A percentile compares a stretch with the other conserved stretches of the same genome.
phyloP scores from a whole-genome alignment of 2,888 invertebrate genomes.

The Dioctria linearis region DNA sequence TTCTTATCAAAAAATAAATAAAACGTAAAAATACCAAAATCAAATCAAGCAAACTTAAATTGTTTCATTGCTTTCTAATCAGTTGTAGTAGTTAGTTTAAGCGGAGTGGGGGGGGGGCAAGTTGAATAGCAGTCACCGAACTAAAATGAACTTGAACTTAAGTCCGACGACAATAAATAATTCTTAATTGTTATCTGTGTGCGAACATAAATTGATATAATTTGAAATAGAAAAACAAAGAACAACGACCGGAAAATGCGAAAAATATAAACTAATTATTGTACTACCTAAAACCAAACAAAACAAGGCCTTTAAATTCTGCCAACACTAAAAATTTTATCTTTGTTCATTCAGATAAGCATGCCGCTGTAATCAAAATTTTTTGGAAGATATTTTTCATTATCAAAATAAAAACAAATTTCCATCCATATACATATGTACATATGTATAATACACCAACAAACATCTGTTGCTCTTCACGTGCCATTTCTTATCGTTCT shows the following conservation, averaged over 20 bases:
- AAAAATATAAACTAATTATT: neutral
- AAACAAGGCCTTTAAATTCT: neutral
- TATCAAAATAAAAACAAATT: too few relatives aligned
- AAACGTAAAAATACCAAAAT: neutral
- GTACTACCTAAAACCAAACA: neutral
- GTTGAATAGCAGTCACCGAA: constrained; percentile 3
- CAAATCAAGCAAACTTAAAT: neutral
- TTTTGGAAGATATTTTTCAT: neutral
- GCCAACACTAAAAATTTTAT: neutral
- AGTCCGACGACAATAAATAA: neutral
- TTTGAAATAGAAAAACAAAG: neutral
- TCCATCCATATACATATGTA: too few relatives aligned
- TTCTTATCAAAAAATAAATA: neutral
- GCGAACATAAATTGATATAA: neutral
- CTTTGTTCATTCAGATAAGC: neutral
- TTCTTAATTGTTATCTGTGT: neutral
- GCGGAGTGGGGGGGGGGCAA: neutral
- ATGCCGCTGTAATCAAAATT: neutral
- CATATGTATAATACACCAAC: neutral
- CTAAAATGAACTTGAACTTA: constrained; percentile 36
- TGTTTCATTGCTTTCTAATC: neutral
- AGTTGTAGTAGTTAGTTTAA: neutral
- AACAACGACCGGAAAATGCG: neutral
- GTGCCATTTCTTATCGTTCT: constrained; percentile 9
- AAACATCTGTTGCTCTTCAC: neutral